Conservation (phyloP, 2,888 invertebrate species). For the Cylloceria caligata region DNA sequence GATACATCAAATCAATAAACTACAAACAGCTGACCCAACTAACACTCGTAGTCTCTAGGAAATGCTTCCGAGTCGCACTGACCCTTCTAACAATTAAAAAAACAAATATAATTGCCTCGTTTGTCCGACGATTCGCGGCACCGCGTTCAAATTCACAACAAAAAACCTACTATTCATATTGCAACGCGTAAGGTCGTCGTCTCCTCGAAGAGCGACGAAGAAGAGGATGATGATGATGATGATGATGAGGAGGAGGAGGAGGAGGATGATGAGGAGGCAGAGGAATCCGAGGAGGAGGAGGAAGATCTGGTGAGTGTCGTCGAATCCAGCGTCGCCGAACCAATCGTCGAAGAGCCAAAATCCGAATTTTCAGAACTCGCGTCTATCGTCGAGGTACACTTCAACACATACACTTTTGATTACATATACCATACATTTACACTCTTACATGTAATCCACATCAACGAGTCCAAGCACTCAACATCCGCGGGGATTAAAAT, state of each 20-base stretch:
- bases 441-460: constrained; percentile 7
- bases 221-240: constrained; percentile 66
- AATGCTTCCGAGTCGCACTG: constrained; percentile 63
- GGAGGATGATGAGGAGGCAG: constrained; percentile 69
- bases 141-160: neutral
- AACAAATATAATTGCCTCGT: constrained; percentile 75
- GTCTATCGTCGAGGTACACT: constrained; percentile 78
- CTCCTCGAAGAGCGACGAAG: constrained; percentile 67
- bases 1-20: constrained; percentile 64
- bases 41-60: constrained; percentile 61
- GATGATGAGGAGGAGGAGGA: constrained; percentile 69
- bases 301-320: constrained; percentile 79
- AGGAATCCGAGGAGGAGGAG: constrained; percentile 74
- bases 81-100: constrained; percentile 67
- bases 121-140: constrained; percentile 26
- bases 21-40: constrained; percentile 46
- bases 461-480: constrained; percentile 40
- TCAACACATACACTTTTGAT: constrained; percentile 61
- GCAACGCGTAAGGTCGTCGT: constrained; percentile 43
- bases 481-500: constrained; percentile 8
- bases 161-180: constrained; percentile 44
- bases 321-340: constrained; percentile 78
- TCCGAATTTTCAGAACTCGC: constrained; percentile 74
- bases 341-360: constrained; percentile 76
- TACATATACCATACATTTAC: constrained; percentile 39